phyloP scores from a whole-genome alignment of 2,888 invertebrate genomes.

The Papilio demoleus region DNA sequence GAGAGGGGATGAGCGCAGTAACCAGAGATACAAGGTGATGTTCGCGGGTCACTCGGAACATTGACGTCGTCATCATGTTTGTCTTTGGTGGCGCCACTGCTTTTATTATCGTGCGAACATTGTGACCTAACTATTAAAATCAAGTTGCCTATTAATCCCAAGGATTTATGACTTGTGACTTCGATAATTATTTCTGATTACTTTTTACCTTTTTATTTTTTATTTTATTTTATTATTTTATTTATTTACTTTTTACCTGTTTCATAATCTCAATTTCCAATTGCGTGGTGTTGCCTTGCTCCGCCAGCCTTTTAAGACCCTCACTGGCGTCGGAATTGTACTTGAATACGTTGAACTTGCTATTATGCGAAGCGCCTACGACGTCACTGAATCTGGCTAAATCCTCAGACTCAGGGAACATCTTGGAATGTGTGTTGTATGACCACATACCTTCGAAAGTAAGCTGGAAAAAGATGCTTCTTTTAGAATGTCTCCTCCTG shows the following conservation, averaged over 20 bases:
- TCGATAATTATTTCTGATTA: too few species aligned
- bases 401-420: conserved; percentile 60
- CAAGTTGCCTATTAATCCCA: neutral
- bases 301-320: conserved; percentile 71
- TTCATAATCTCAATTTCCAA: conserved; percentile 70
- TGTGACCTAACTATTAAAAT: conserved; percentile 57
- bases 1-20: conserved; percentile 83
- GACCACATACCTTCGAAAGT: conserved; percentile 75
- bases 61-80: conserved; percentile 61
- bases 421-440: conserved; percentile 66
- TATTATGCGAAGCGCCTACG: conserved; percentile 74
- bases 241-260: conserved; percentile 56
- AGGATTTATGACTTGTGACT: too few species aligned
- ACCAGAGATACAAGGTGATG: conserved; percentile 72
- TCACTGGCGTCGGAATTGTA: conserved; percentile 63
- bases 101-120: conserved; percentile 73
- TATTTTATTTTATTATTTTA: neutral
- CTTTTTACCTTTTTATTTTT: neutral
- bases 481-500: too few species aligned
- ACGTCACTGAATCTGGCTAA: conserved; percentile 71
- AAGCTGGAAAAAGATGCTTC: conserved; percentile 54
- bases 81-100: conserved; percentile 66
- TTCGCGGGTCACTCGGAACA: conserved; percentile 65
- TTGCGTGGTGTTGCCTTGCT: conserved; percentile 75
- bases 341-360: conserved; percentile 64